Conservation (phyloP, 2,797 vertebrate genomes). For the Botia almorhae region DNA sequence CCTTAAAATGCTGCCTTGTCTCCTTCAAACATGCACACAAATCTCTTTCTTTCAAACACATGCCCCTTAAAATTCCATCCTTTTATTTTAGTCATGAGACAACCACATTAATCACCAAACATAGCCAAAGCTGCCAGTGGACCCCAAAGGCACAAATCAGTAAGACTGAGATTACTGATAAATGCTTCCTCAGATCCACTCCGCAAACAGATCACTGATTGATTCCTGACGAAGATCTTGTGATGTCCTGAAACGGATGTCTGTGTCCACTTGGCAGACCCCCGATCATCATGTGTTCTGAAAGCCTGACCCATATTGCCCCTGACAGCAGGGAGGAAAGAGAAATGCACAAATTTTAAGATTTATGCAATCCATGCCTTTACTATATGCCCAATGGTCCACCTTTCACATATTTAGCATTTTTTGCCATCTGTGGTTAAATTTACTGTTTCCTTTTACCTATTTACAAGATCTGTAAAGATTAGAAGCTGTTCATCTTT, state of each 20-base stretch:
- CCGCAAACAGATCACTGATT: constrained; percentile 21
- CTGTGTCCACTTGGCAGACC: background rate
- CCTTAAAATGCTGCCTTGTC: background rate
- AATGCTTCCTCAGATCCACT: constrained; percentile 25
- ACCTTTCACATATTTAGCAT: constrained; percentile 4
- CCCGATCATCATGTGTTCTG: constrained; percentile 8
- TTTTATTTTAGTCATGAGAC: constrained; percentile 29
- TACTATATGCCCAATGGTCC: background rate
- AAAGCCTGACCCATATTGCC: constrained; percentile 19
- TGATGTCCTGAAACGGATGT: constrained; percentile 20
- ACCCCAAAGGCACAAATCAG: constrained; percentile 22
- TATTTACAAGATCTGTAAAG: constrained; percentile 6
- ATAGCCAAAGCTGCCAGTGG: background rate
- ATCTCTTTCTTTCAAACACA: background rate
- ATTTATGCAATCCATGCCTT: background rate
- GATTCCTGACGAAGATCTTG: constrained; percentile 2
- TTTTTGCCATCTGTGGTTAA: constrained; percentile 2
- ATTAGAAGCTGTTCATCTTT: constrained; percentile 2
- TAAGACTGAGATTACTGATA: constrained; percentile 33
- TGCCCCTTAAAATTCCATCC: constrained; percentile 13
- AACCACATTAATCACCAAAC: constrained; percentile 19
- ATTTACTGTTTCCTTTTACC: background rate
- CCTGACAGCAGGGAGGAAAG: background rate
- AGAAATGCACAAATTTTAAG: background rate
- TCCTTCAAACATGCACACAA: background rate